Conservation (phyloP, 1,140 invertebrate species). For the Euwallacea fornicatus region DNA sequence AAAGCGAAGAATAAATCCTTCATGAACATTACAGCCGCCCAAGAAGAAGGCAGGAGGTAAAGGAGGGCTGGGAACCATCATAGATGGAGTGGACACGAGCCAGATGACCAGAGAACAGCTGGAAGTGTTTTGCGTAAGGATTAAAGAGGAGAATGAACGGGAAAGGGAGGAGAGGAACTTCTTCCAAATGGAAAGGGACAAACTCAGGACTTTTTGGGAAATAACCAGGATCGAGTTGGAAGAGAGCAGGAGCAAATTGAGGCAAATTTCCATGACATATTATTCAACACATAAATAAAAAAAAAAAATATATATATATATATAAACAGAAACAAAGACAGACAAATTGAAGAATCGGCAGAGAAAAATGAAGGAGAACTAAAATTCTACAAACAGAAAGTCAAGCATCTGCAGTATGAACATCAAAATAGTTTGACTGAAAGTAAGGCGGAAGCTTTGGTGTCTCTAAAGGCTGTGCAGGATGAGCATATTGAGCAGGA, state of each 20-base stretch:
- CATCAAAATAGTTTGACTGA: constrained; percentile 83
- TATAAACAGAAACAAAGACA: constrained; percentile 71
- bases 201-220: constrained; percentile 93
- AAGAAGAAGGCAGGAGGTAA: constrained; percentile 46
- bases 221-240: constrained; percentile 82
- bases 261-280: constrained; percentile 30
- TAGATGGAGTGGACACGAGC: constrained; percentile 88
- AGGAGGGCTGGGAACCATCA: constrained; percentile 59
- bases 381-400: constrained; percentile 88
- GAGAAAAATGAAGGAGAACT: constrained; percentile 86
- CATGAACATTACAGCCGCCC: constrained; percentile 41
- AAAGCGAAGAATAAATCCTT: too few species aligned
- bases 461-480: constrained; percentile 72
- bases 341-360: constrained; percentile 83
- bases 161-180: constrained; percentile 94
- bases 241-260: constrained; percentile 73
- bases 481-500: constrained; percentile 76
- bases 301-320: too few species aligned
- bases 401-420: constrained; percentile 90
- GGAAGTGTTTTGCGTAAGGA: constrained; percentile 80
- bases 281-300: constrained; percentile 3
- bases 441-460: constrained; percentile 74
- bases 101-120: constrained; percentile 93
- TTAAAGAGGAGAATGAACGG: constrained; percentile 90
- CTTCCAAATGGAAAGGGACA: constrained; percentile 93